Conservation (phyloP, 2,888 invertebrate species). For the Lepidocyrtoides sp. region DNA sequence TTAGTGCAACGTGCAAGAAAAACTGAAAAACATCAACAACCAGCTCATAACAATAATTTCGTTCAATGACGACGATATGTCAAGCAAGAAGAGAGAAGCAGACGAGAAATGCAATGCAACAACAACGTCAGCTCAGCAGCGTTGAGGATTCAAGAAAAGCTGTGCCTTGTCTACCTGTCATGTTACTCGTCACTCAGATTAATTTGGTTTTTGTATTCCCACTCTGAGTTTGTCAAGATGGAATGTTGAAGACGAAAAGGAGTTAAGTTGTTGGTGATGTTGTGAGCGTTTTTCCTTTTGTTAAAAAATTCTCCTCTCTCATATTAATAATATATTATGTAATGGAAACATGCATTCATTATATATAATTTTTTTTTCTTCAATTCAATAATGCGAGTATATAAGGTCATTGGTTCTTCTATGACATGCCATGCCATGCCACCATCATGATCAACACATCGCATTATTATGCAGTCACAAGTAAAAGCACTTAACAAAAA, state of each 20-base stretch:
- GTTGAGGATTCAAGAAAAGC: slow-evolving; percentile 22
- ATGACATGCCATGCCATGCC: background rate
- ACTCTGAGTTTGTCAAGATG: slow-evolving; percentile 76
- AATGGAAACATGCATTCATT: slow-evolving; percentile 52
- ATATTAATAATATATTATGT: background rate
- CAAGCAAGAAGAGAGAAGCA: background rate
- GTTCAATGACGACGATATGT: background rate
- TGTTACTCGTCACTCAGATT: slow-evolving; percentile 84
- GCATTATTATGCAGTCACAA: slow-evolving; percentile 10
- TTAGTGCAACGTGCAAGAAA: no score
- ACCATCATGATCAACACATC: background rate
- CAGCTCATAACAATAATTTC: background rate
- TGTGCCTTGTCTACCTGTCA: slow-evolving; percentile 80
- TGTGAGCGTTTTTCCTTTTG: background rate
- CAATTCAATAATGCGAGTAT: background rate
- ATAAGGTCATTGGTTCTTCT: slow-evolving; percentile 45
- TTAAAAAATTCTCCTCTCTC: background rate
- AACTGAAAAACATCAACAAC: no score
- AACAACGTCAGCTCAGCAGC: background rate
- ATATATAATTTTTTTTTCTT: background rate
- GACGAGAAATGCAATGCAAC: background rate
- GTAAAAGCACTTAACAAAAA: slow-evolving; percentile 57
- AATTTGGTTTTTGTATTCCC: slow-evolving; percentile 83
- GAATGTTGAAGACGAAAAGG: slow-evolving; percentile 56
- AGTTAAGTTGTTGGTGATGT: slow-evolving; percentile 18